phyloP scores from a whole-genome alignment of 2,113 vertebrate genomes.

The Sinocyclocheilus maitianheensis region DNA sequence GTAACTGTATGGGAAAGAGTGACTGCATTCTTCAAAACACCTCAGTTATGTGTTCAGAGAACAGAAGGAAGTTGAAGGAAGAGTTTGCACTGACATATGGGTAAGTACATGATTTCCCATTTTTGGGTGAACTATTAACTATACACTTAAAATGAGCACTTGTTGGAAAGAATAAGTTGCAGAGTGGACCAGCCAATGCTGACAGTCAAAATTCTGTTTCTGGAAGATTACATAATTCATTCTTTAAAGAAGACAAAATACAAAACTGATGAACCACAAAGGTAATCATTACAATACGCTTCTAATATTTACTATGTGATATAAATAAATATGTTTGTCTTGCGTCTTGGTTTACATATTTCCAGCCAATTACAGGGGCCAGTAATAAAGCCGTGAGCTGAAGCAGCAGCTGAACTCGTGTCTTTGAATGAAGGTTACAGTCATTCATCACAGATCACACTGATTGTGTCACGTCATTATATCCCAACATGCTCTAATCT shows the following conservation, averaged over 20 bases:
- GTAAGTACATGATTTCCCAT: background rate
- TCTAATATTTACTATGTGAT: background rate
- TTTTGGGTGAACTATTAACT: no score
- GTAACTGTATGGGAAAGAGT: background rate
- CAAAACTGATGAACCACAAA: background rate
- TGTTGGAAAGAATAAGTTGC: background rate
- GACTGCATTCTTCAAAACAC: background rate
- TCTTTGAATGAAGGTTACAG: conserved; percentile 49
- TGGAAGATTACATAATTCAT: background rate
- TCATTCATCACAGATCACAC: conserved; percentile 24
- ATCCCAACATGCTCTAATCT: background rate
- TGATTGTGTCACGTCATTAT: background rate
- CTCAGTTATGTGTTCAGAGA: background rate
- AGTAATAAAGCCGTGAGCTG: conserved; percentile 29
- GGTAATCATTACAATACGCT: background rate
- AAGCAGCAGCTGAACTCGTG: conserved; percentile 19
- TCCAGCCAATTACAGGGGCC: conserved; percentile 29
- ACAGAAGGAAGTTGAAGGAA: background rate
- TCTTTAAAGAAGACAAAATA: background rate
- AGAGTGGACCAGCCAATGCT: background rate
- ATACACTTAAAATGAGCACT: background rate
- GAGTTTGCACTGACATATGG: background rate
- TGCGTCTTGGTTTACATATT: background rate
- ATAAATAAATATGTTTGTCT: background rate
- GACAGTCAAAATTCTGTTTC: background rate